A percentile compares a stretch with the other conserved stretches of the same genome.
Evolutionary conservation across 2,797 vertebrate genomes (phyloP).

Genomic region (Galaxias olidus): DNA sequence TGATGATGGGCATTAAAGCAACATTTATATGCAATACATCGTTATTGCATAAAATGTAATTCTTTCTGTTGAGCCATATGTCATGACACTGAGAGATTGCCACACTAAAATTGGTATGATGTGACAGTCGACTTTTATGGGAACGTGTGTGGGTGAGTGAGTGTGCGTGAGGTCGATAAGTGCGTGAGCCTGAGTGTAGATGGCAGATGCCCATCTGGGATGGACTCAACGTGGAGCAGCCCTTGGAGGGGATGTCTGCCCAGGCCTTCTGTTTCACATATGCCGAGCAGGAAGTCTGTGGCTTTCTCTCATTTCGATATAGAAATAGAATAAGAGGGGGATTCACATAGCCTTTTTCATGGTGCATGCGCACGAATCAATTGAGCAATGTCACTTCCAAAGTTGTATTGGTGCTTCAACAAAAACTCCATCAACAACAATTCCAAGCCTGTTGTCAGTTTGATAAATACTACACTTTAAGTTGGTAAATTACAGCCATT

Average conservation of each 20-base stretch:
- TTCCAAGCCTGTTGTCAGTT: no score
- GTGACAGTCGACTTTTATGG: neutral
- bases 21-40: neutral
- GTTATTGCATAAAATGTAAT: neutral
- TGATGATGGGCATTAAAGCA: no score
- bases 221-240: constrained; percentile 26
- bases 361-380: no score
- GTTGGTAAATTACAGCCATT: no score
- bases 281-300: neutral
- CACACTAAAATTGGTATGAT: neutral
- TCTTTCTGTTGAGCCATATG: no score
- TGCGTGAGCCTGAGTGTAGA: constrained; percentile 34
- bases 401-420: no score
- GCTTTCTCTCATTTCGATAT: neutral
- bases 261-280: constrained; percentile 26
- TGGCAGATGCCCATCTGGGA: constrained; percentile 59
- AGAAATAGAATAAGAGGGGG: neutral
- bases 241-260: constrained; percentile 28
- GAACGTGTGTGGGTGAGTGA: neutral
- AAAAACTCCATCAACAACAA: no score
- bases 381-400: no score
- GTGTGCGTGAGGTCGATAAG: neutral
- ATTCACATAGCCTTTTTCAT: no score
- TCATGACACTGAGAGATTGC: neutral
- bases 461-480: no score